These are phyloP conservation scores for Hippocampus mohnikei DNA, from an alignment of 2,113 vertebrate genomes.

Conservation along the genomic window DNA sequence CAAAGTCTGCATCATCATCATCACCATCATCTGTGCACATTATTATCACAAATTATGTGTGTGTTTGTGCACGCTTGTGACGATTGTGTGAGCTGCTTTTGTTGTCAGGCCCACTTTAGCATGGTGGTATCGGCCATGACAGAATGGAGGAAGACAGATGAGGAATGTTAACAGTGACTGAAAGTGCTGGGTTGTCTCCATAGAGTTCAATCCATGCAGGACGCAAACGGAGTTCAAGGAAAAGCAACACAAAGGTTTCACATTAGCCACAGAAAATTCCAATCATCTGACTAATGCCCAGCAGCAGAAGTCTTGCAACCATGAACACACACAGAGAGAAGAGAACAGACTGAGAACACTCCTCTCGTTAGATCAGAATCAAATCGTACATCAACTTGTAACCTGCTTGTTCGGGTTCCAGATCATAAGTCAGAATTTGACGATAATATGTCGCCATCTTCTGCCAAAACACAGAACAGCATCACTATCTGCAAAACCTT, in stretches of 20 bases:
- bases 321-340: constrained; percentile 16
- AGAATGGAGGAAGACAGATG: constrained; percentile 40
- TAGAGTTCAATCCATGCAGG: constrained; percentile 53
- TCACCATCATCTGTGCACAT: constrained; percentile 4
- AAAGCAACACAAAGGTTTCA: constrained; percentile 42
- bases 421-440: background rate
- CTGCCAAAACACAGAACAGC: constrained; percentile 20
- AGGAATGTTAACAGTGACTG: constrained; percentile 64
- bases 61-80: constrained; percentile 14
- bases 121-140: constrained; percentile 44
- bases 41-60: constrained; percentile 6
- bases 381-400: constrained; percentile 22
- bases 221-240: constrained; percentile 37
- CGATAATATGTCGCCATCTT: constrained; percentile 48
- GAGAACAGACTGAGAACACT: constrained; percentile 15
- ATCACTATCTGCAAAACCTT: background rate
- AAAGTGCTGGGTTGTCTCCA: constrained; percentile 61
- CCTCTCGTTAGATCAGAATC: constrained; percentile 15
- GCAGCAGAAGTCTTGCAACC: constrained; percentile 38
- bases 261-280: constrained; percentile 19
- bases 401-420: background rate
- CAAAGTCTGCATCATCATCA: constrained; percentile 3
- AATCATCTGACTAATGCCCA: constrained; percentile 19
- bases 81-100: constrained; percentile 18
- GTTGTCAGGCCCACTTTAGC: constrained; percentile 31